Percentiles rank a stretch among this genome's conserved stretches.
phyloP scores from a whole-genome alignment of 2,888 invertebrate species.

The Thymelicus sylvestris region DNA sequence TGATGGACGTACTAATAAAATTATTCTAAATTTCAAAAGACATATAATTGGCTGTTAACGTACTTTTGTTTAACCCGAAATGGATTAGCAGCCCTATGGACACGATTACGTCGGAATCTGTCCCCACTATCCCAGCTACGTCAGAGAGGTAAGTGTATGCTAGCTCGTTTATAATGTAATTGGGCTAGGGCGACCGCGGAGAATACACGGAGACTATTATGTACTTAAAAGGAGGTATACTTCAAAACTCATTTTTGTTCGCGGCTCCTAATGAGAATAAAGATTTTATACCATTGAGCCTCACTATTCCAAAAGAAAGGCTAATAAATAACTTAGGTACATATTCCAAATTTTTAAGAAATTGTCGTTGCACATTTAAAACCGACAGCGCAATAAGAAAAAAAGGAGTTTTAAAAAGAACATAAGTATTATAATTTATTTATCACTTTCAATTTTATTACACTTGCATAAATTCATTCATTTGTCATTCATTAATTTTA shows the following conservation, averaged over 20 bases:
- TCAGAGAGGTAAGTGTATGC: constrained; percentile 22
- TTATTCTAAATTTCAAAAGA: constrained; percentile 7
- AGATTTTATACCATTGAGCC: too few relatives aligned
- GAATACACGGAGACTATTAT: too few relatives aligned
- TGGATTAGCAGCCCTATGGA: constrained; percentile 25
- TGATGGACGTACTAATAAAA: neutral
- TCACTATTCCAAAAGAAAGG: too few relatives aligned
- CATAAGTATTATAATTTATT: too few relatives aligned
- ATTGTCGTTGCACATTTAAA: neutral
- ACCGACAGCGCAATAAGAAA: neutral
- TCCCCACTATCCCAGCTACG: constrained; percentile 13
- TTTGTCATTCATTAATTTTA: neutral
- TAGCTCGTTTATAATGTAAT: neutral
- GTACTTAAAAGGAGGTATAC: too few relatives aligned
- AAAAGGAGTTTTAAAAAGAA: neutral
- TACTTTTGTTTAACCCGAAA: constrained; percentile 8
- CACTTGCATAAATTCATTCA: constrained; percentile 7
- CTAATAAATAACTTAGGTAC: too few relatives aligned
- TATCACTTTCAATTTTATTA: neutral
- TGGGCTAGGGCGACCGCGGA: neutral
- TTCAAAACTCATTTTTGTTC: too few relatives aligned
- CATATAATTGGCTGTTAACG: constrained; percentile 26
- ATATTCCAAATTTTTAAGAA: too few relatives aligned
- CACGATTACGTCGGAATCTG: constrained; percentile 8
- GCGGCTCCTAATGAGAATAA: too few relatives aligned